phyloP scores from a whole-genome alignment of 2,797 vertebrate genomes.

The Lerista edwardsae region DNA sequence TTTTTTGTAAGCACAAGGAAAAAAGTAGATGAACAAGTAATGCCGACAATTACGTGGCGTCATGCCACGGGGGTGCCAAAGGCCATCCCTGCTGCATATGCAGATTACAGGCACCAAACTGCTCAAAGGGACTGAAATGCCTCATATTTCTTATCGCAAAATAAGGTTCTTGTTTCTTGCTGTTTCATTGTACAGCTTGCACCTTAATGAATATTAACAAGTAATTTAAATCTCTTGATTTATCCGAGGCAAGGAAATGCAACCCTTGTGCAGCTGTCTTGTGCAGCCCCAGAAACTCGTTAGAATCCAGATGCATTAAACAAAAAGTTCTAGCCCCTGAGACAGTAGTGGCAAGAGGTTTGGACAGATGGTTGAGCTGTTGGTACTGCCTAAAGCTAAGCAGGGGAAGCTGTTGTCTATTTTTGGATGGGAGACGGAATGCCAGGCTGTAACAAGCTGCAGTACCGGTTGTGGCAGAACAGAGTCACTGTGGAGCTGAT shows the following conservation, averaged over 20 bases:
- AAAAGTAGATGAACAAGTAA: slow-evolving; percentile 6
- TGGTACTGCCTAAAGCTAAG: no score
- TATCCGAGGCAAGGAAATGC: background rate
- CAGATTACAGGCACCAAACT: background rate
- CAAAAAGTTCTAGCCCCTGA: no score
- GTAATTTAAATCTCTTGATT: background rate
- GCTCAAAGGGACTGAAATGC: slow-evolving; percentile 13
- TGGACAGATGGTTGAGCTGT: no score
- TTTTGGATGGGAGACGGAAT: no score
- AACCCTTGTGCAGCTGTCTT: background rate
- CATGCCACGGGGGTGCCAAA: slow-evolving; percentile 2
- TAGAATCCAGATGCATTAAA: background rate
- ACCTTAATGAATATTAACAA: background rate
- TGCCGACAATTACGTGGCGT: background rate
- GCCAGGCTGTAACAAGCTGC: no score
- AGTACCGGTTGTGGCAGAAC: no score
- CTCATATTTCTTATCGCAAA: background rate
- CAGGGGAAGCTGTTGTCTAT: no score
- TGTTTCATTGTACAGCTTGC: background rate
- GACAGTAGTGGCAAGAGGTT: no score
- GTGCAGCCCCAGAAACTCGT: background rate
- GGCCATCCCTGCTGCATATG: background rate
- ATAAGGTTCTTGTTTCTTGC: background rate
- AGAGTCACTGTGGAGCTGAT: no score
- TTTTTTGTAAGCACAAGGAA: background rate